A percentile compares a stretch with the other conserved stretches of the same genome.
Evolutionary conservation across 2,113 vertebrate genomes (phyloP).

Genomic region (Peromyscus californicus): DNA sequence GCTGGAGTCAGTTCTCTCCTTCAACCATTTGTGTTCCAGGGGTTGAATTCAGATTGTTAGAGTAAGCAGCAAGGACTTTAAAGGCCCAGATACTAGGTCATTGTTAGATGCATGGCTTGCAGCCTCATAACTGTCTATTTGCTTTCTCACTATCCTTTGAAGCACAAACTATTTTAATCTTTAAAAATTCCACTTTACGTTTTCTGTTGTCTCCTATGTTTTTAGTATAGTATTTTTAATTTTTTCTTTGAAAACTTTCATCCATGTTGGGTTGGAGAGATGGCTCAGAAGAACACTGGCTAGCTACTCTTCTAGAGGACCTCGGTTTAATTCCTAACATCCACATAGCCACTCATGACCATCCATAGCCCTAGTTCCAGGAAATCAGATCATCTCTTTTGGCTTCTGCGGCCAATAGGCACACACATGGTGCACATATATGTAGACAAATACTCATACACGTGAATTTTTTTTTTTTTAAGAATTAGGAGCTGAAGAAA

Average conservation of each 20-base stretch:
- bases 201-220: conserved; percentile 30
- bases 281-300: not conserved
- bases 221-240: not conserved
- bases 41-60: not conserved
- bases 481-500: not conserved
- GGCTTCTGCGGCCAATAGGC: not conserved
- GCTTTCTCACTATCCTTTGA: conserved; percentile 41
- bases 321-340: not conserved
- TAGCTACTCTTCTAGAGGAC: not conserved
- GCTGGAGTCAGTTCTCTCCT: not conserved
- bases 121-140: not conserved
- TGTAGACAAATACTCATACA: not conserved
- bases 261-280: not conserved
- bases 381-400: not conserved
- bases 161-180: conserved; percentile 51
- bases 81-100: not conserved
- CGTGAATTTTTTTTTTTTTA: not conserved
- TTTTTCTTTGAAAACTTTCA: not conserved
- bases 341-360: not conserved
- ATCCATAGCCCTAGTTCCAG: not conserved
- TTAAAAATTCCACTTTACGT: conserved; percentile 14
- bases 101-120: not conserved
- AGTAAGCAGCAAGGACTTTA: not conserved
- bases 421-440: not conserved
- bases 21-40: not conserved